Conservation (phyloP, 2,113 vertebrate genomes). For the Lophius piscatorius region DNA sequence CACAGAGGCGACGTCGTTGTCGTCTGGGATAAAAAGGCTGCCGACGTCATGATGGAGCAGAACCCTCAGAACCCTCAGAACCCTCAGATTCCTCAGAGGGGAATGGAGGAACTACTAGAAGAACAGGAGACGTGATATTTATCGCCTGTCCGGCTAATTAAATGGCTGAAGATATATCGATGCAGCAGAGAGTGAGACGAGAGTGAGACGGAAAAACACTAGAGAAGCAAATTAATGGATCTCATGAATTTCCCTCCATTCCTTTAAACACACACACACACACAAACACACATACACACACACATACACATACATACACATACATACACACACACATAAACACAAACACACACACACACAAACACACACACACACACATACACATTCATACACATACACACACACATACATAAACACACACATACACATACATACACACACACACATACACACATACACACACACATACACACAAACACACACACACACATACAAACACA, state of each 20-base stretch:
- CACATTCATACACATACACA: conserved; percentile 18
- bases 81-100: no score
- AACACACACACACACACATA: conserved; percentile 17
- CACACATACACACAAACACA: background rate
- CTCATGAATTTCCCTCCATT: conserved; percentile 58
- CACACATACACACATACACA: conserved; percentile 21
- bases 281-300: conserved; percentile 25
- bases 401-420: conserved; percentile 25
- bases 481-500: conserved; percentile 11
- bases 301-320: conserved; percentile 20
- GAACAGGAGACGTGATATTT: conserved; percentile 63
- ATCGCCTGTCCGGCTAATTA: conserved; percentile 80
- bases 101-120: conserved; percentile 25
- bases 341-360: conserved; percentile 16
- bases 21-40: conserved; percentile 51
- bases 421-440: conserved; percentile 23
- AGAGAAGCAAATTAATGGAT: conserved; percentile 38
- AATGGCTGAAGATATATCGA: conserved; percentile 75
- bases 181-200: conserved; percentile 45
- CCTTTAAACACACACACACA: conserved; percentile 10
- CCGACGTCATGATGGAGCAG: conserved; percentile 60
- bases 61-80: no score
- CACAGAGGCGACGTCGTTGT: conserved; percentile 14
- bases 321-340: conserved; percentile 24
- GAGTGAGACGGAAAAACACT: conserved; percentile 50